These are phyloP conservation scores for Drosophila ercepeae DNA, from an alignment of 1,140 invertebrate genomes.

Conservation along the genomic window DNA sequence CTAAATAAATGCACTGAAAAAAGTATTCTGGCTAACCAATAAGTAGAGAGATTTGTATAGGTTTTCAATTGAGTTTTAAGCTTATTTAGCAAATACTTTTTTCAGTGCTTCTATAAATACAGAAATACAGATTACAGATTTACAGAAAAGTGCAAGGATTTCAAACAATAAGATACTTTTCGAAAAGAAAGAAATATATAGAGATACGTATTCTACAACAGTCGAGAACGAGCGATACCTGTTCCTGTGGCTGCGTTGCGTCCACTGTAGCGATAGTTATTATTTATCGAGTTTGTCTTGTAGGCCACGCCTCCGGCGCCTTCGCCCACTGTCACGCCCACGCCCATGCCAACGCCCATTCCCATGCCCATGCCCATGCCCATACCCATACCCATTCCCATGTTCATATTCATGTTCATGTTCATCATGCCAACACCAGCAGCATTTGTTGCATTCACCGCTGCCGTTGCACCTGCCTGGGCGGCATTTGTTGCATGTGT, in stretches of 20 bases:
- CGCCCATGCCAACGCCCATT: slow-evolving; percentile 32
- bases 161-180: background rate
- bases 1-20: slow-evolving; percentile 12
- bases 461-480: background rate
- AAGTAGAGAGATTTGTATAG: slow-evolving; percentile 1
- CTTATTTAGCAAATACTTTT: too few relatives aligned
- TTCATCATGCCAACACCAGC: slow-evolving; percentile 26
- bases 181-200: background rate
- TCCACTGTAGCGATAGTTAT: slow-evolving; percentile 84
- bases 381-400: slow-evolving; percentile 21
- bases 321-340: slow-evolving; percentile 36
- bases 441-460: slow-evolving; percentile 17
- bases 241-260: slow-evolving; percentile 76
- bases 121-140: slow-evolving; percentile 15
- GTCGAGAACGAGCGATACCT: slow-evolving; percentile 77
- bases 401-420: slow-evolving; percentile 24
- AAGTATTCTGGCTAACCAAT: too few relatives aligned
- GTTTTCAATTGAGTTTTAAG: too few relatives aligned
- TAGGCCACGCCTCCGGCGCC: slow-evolving; percentile 57
- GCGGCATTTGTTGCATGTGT: slow-evolving; percentile 1
- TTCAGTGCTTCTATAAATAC: too few relatives aligned
- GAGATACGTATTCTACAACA: slow-evolving; percentile 51
- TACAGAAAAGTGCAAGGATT: slow-evolving; percentile 1
- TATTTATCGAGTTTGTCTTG: slow-evolving; percentile 82
- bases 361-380: slow-evolving; percentile 15